These are phyloP conservation scores for Heliconius hewitsoni DNA, from an alignment of 1,140 invertebrate genomes.

Conservation along the genomic window DNA sequence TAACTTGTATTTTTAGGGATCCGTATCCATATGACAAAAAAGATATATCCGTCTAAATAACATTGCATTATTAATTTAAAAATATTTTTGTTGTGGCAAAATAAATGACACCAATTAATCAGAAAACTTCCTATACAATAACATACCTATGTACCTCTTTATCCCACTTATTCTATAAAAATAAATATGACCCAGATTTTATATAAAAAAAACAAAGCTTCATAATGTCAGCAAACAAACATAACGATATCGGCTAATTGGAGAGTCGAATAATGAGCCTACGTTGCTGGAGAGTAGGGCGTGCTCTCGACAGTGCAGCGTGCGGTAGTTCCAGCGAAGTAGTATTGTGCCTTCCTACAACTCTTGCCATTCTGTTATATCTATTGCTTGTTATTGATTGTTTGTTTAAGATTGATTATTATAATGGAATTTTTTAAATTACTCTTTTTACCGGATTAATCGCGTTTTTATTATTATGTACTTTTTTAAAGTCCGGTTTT, in stretches of 20 bases:
- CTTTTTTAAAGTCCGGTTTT: no score
- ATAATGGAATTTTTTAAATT: no score
- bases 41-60: no score
- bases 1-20: no score
- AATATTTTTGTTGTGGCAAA: no score
- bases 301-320: not conserved
- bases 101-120: not conserved
- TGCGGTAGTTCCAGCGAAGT: not conserved
- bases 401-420: not conserved
- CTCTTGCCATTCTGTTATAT: not conserved
- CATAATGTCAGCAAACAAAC: constrained; percentile 12
- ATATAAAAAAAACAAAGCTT: constrained; percentile 3
- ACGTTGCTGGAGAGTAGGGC: not conserved
- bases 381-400: not conserved
- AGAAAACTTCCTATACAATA: not conserved
- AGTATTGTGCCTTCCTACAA: not conserved
- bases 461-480: no score
- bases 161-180: not conserved
- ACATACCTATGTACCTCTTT: not conserved
- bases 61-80: no score
- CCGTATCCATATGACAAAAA: no score
- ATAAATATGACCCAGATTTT: constrained; percentile 11
- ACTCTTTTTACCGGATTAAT: no score
- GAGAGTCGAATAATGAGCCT: constrained; percentile 32
- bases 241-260: constrained; percentile 29